Conservation (phyloP, 1,140 invertebrate genomes). For the Lethocerus indicus region DNA sequence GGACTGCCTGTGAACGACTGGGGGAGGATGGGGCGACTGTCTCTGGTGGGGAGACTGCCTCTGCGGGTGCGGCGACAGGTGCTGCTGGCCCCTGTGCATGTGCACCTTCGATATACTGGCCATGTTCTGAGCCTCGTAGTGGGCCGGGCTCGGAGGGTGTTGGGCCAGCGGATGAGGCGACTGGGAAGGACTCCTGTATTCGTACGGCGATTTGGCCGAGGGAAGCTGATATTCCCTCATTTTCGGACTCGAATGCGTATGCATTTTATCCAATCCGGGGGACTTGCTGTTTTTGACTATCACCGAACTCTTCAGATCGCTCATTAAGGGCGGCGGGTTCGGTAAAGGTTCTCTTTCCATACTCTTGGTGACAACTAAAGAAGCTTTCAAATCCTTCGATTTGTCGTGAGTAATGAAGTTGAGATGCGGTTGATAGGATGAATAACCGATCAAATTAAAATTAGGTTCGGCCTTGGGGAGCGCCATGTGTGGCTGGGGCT, state of each 20-base stretch:
- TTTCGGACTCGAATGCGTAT: conserved; percentile 44
- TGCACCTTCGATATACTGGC: conserved; percentile 19
- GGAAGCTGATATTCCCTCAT: conserved; percentile 34
- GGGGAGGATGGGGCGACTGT: conserved; percentile 19
- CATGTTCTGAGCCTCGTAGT: conserved; percentile 16
- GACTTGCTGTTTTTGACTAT: conserved; percentile 59
- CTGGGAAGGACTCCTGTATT: conserved; percentile 36
- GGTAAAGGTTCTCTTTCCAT: conserved; percentile 35
- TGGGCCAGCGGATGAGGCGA: conserved; percentile 24
- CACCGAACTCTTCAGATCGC: conserved; percentile 54
- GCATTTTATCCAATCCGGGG: conserved; percentile 31
- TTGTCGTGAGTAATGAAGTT: conserved; percentile 29
- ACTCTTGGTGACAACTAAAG: conserved; percentile 25
- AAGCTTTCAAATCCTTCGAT: conserved; percentile 24
- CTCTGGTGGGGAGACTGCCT: conserved; percentile 17
- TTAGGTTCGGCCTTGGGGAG: conserved; percentile 54
- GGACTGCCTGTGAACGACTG: conserved; percentile 21
- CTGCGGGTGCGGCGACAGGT: conserved; percentile 22
- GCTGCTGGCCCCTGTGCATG: conserved; percentile 9
- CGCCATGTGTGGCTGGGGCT: conserved; percentile 19
- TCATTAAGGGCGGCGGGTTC: conserved; percentile 37
- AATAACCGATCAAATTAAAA: conserved; percentile 50
- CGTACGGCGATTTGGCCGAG: conserved; percentile 29
- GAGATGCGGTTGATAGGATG: conserved; percentile 36
- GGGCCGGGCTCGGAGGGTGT: conserved; percentile 9